Base-by-base conservation (phyloP, 2,888 invertebrate species). In the Meteorus cinctellus region DNA sequence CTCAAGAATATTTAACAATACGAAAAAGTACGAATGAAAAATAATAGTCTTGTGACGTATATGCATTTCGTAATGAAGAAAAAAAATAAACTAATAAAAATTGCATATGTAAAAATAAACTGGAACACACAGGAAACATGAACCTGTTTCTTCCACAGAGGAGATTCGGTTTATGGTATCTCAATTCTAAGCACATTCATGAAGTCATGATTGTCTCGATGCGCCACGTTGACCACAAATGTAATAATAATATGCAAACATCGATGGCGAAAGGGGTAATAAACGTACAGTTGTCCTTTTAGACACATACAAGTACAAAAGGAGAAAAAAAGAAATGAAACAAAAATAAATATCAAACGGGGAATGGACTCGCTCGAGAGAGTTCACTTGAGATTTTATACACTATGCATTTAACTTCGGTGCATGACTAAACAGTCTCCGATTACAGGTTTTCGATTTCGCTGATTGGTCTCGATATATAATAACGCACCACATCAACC, bases 131-230 rank as follows among this genome's bases (percentile, higher is more conserved):
- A 72, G 72, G 72, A 72, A 72, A 72, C 63, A 63, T 27, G 45
- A 72, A 72, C 48, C 63, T 29, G 62, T 72, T 72, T 63, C 36
- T 72, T 72, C 55, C 80, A 80, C 79, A 75, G 78, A 77, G 81
- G 82, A 82, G 82, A 81, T 84, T 82, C 79, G 80, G 80, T 83
- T 84, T 79, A 83, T 82, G 82, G 82, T 82, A 81, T 75, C 78
- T 41, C 80, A 82, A 78, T 73, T 82, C 80, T 82, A 82, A 82
- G 76, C 80, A 77, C 79, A 72, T 70, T 36, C 72, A 72, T 72
- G 76, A 69, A 62, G 75, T 79, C 79, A 79, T 79, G 81, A 80
- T 79, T 79, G 80, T 55, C 41, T 41, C 80, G 79, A 78, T 79
- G 79, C 79, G 74, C 79, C 81, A 72, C 72, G 84, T 78, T 82